phyloP scores from a whole-genome alignment of 1,140 invertebrate genomes.

The Lutraria rhynchaena region DNA sequence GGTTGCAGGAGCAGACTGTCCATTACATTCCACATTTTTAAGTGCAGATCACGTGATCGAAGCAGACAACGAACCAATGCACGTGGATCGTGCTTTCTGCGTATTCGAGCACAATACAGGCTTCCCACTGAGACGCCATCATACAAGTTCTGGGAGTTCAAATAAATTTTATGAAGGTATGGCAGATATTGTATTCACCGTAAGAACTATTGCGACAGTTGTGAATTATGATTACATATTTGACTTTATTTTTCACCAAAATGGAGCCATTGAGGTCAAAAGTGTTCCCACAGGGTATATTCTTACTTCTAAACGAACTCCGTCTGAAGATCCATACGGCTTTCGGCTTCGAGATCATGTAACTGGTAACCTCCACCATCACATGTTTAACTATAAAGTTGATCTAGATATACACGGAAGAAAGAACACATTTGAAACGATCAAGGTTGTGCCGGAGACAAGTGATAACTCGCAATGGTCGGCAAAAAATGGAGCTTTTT shows the following conservation, averaged over 20 bases:
- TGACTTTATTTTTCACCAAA: conserved; percentile 77
- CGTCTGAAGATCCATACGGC: conserved; percentile 63
- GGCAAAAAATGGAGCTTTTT: conserved; percentile 9
- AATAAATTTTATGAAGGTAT: conserved; percentile 71
- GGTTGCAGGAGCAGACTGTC: conserved; percentile 71
- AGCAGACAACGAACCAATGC: conserved; percentile 31
- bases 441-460: conserved; percentile 63
- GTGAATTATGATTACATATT: conserved; percentile 78
- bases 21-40: conserved; percentile 67
- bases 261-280: conserved; percentile 71
- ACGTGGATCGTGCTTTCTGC: conserved; percentile 66
- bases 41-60: conserved; percentile 61
- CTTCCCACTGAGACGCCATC: conserved; percentile 71
- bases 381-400: conserved; percentile 74
- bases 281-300: conserved; percentile 70
- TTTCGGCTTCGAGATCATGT: conserved; percentile 62
- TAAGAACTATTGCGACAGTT: conserved; percentile 71
- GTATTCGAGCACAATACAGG: conserved; percentile 77
- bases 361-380: conserved; percentile 73
- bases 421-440: conserved; percentile 70
- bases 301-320: conserved; percentile 51
- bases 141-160: conserved; percentile 56
- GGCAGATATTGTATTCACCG: conserved; percentile 67
- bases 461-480: conserved; percentile 31
- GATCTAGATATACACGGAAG: conserved; percentile 72